Evolutionary conservation across 92 coral and sea anemone species (phyloP).

Genomic region (Metridium senile): DNA sequence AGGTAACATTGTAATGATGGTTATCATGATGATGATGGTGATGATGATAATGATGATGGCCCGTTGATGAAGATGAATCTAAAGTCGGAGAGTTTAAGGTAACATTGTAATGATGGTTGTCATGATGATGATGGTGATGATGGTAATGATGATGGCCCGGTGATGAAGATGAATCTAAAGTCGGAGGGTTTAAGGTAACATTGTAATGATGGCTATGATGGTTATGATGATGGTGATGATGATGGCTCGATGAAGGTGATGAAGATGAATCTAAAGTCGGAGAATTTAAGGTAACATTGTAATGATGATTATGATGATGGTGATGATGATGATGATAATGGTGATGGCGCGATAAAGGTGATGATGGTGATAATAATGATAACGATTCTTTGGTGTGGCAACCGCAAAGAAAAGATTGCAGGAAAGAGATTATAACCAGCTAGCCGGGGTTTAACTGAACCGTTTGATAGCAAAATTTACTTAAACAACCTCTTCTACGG

Average conservation of each 20-base stretch:
- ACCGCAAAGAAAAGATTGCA: too few relatives aligned
- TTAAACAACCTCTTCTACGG: too few relatives aligned
- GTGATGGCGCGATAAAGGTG: background rate
- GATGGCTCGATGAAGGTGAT: conserved; percentile 56
- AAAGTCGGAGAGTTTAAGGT: conserved; percentile 94
- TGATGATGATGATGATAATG: background rate
- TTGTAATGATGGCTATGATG: background rate
- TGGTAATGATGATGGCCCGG: background rate
- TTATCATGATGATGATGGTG: background rate
- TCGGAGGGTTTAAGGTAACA: conserved; percentile 85
- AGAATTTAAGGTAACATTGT: conserved; percentile 66
- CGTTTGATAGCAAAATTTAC: too few relatives aligned
- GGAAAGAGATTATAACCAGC: too few relatives aligned
- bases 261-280: conserved; percentile 87
- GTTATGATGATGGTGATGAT: background rate
- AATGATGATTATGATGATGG: background rate
- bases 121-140: background rate
- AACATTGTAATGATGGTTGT: background rate
- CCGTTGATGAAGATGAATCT: conserved; percentile 76
- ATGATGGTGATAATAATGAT: too few relatives aligned
- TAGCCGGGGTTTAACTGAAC: too few relatives aligned
- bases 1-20: conserved; percentile 32
- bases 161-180: conserved; percentile 82
- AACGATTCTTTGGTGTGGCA: too few relatives aligned
- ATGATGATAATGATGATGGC: background rate